Base-by-base conservation (phyloP, 92 coral and sea anemone genomes). In the Ricordea florida region DNA sequence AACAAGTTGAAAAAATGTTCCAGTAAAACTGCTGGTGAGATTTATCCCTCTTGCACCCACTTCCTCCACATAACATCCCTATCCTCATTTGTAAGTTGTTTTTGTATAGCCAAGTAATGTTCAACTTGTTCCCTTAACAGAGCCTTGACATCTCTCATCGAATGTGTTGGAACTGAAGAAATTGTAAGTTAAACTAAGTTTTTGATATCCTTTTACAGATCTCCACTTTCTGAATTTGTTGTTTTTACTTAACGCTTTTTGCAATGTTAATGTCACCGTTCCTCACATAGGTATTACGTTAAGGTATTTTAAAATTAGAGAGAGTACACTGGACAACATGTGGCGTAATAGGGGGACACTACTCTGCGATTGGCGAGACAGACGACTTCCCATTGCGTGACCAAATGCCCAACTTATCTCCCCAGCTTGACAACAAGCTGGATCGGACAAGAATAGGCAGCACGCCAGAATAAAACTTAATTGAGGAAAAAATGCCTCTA, bases 161-260 rank as follows among this genome's bases (percentile, higher is more conserved):
- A 82, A 55, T 87, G 83, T 40, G 81, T 94, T 40, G 98, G 98
- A 38, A 77, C 87, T 33, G 97, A 94, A 70, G 97, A 94, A 78
- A 84, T 91, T 76, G 98, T 93, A 82, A 87, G 96, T 66, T 23
- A 16, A 13, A n/a, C 34, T 23, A 51, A 2, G 0, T 2, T 14
- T 1, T 28, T 24, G 33, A 24, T 67, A 2, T 36, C 7, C 18
- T 22, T 41, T 14, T 21, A 25, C 31, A 6, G 1, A 5, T 4
- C 4, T 40, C 9, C 20, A 25, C 10, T 18, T 17, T 25, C 8
- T 45, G 21, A 3, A 0, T 32, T 24, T 35, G 35, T 25, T 37
- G 13, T 26, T 41, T 22, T 42, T 25, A 24, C n/a, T 10, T 2
- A 0, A 8, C 17, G n/a, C n/a, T n/a, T n/a, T n/a, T n/a, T n/a